phyloP scores from a whole-genome alignment of 2,113 vertebrate genomes.

The Gadus chalcogrammus region DNA sequence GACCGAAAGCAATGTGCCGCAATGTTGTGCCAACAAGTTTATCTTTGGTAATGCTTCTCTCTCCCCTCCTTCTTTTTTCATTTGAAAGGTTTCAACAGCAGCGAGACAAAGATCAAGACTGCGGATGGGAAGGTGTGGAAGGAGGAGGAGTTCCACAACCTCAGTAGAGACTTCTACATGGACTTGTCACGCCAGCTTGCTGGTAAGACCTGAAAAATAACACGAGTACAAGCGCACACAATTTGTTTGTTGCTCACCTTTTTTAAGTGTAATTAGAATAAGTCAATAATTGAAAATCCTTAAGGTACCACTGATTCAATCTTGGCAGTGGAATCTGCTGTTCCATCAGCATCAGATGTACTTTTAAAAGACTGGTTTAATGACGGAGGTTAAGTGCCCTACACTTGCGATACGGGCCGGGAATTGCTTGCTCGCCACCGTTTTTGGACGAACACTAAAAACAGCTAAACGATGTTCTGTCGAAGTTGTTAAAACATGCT shows the following conservation, averaged over 20 bases:
- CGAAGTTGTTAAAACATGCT: too few relatives aligned
- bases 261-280: neutral
- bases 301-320: neutral
- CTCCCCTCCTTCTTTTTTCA: neutral
- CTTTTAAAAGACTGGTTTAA: neutral
- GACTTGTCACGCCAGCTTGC: conserved; percentile 77
- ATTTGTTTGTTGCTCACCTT: neutral
- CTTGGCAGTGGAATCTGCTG: neutral
- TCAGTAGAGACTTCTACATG: conserved; percentile 78
- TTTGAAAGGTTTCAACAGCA: conserved; percentile 83
- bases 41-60: neutral
- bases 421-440: neutral
- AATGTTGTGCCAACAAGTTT: neutral
- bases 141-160: conserved; percentile 76
- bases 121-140: conserved; percentile 85
- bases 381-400: neutral
- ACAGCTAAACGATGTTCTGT: too few relatives aligned
- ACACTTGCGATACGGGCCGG: neutral
- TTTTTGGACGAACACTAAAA: neutral
- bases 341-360: neutral
- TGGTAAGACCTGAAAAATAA: conserved; percentile 66
- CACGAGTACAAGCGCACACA: neutral
- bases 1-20: neutral
- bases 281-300: neutral
- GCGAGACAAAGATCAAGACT: conserved; percentile 82